A percentile compares a stretch with the other conserved stretches of the same genome.
Conservation (phyloP, 2,113 vertebrate genomes). For the Panthera tigris region DNA sequence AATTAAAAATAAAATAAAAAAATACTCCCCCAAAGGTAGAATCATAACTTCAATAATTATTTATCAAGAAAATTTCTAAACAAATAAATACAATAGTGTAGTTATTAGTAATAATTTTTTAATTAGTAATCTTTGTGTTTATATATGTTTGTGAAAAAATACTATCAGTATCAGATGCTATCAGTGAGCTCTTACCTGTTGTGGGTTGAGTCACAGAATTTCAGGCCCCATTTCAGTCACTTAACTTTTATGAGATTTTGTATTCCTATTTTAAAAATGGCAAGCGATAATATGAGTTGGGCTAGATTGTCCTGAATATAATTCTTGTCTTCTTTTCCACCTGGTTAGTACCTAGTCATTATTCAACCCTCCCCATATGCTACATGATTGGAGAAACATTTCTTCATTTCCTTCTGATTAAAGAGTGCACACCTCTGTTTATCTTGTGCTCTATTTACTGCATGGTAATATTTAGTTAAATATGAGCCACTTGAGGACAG, state of each 20-base stretch:
- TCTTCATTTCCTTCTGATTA: not conserved
- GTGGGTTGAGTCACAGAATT: not conserved
- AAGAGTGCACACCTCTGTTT: not conserved
- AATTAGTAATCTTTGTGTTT: not conserved
- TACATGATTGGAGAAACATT: not conserved
- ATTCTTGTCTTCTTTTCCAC: not conserved
- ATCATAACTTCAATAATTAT: not conserved
- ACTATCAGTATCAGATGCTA: not conserved
- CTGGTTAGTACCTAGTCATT: not conserved
- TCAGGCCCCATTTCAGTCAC: not conserved
- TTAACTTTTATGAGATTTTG: not conserved
- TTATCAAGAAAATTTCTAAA: not conserved
- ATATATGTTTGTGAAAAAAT: not conserved
- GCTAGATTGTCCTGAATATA: not conserved
- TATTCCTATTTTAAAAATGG: not conserved
- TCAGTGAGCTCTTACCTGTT: not conserved
- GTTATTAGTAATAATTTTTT: not conserved
- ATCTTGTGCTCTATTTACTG: not conserved
- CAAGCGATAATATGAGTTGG: not conserved
- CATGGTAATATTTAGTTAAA: not conserved
- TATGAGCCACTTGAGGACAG: not conserved
- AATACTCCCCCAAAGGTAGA: not conserved
- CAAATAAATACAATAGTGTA: not conserved
- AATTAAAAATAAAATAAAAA: constrained; percentile 4
- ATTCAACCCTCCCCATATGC: not conserved